Evolutionary conservation across 2,113 vertebrate genomes (phyloP), one percentile per base, ranked within the genome.

Genomic region (Chaenocephalus aceratus): DNA sequence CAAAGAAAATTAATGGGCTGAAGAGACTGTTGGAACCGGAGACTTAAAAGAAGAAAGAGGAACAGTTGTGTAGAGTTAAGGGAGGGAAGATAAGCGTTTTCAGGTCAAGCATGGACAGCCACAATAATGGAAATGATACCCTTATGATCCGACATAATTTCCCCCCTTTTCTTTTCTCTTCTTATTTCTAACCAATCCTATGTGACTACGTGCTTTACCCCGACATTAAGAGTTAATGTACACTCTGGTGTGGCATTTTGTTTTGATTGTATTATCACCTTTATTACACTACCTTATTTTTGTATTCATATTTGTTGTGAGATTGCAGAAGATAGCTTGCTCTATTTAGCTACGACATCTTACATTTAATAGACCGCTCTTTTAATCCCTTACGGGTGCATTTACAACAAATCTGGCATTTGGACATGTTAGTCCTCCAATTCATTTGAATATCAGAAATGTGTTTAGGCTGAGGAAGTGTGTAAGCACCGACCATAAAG

Each of bases 1-100:
- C 59, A 58, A 16, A 78, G 65, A 79, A 15, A 26, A n/a, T 18
- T 18, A 60, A 36, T 15, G 60, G 18, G 10, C 49, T 12, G 53
- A 36, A 21, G 64, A 15, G 53, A 72, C 41, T 77, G 79, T 23
- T 56, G 71, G 62, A 64, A 58, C 65, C n/a, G 4, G 44, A 70
- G 49, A 58, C 48, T 61, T 54, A 65, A 52, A 34, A 23, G 62
- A 75, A 49, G 41, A 79, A 72, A 72, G 57, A 53, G 78, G 10
- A 34, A 15, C 74, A 13, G 59, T 61, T 77, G 62, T 59, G 53
- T 65, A 64, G 56, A 78, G 68, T 21, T 48, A 3, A 60, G 73
- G 53, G 69, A 70, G 44, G 45, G 26, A 21, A 79, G 66, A 72
- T 41, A 65, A 69, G 78, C 6, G 1, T 67, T 81, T 80, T 46